Conservation (phyloP, 2,113 vertebrate species). For the cattle (Bos taurus) region ARS-UCD2.0 NC_037349.1:38457001-38457500, state of each 20-base stretch:
- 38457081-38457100: neutral
- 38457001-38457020: neutral
- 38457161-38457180: neutral
- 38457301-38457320: neutral
- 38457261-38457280: neutral
- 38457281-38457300: neutral
- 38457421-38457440: neutral
- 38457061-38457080: slow-evolving; percentile 11
- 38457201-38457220: neutral
- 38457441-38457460: neutral
- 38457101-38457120: neutral
- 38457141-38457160: neutral
- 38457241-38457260: neutral
- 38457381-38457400: neutral
- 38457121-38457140: neutral
- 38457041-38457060: neutral
- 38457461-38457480: neutral
- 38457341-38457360: neutral
- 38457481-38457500: neutral
- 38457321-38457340: neutral
- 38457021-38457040: neutral
- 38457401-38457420: neutral
- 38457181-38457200: neutral
- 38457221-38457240: neutral
- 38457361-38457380: neutral